Conservation (phyloP, 2,797 vertebrate species). For the Sternotherus odoratus region DNA sequence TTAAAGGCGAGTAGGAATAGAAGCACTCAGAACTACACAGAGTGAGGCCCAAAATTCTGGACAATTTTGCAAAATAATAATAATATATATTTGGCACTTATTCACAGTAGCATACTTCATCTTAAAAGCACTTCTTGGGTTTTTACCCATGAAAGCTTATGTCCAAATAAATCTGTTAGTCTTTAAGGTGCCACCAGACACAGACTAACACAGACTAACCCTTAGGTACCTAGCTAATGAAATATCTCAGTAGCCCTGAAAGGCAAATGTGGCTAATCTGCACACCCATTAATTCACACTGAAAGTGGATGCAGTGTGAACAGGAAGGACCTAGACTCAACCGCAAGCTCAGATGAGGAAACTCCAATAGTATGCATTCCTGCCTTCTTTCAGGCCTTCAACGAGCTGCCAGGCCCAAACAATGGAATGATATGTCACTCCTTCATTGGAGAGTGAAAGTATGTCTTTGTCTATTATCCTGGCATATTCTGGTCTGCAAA, state of each 20-base stretch:
- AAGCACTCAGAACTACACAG: background rate
- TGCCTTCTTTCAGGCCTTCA: background rate
- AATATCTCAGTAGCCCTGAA: background rate
- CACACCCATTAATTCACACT: accelerated
- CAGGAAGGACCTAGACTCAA: background rate
- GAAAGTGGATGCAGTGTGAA: background rate
- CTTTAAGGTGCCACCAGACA: too few relatives aligned
- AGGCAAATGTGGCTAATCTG: background rate
- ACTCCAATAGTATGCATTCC: background rate
- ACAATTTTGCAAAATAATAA: background rate
- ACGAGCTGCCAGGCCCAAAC: background rate
- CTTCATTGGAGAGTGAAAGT: background rate
- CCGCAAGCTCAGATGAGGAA: background rate
- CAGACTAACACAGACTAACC: too few relatives aligned
- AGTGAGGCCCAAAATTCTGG: background rate
- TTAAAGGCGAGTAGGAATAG: background rate
- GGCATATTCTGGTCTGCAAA: background rate
- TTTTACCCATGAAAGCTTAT: too few relatives aligned
- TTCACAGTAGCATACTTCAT: background rate
- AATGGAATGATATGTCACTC: accelerated
- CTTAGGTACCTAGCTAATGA: background rate
- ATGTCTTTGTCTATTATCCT: background rate
- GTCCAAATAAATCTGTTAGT: too few relatives aligned
- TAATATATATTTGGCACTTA: background rate
- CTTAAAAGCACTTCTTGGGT: background rate